A percentile compares a stretch with the other conserved stretches of the same genome.
phyloP scores from a whole-genome alignment of 1,140 invertebrate species.

The Pararge aegeria region DNA sequence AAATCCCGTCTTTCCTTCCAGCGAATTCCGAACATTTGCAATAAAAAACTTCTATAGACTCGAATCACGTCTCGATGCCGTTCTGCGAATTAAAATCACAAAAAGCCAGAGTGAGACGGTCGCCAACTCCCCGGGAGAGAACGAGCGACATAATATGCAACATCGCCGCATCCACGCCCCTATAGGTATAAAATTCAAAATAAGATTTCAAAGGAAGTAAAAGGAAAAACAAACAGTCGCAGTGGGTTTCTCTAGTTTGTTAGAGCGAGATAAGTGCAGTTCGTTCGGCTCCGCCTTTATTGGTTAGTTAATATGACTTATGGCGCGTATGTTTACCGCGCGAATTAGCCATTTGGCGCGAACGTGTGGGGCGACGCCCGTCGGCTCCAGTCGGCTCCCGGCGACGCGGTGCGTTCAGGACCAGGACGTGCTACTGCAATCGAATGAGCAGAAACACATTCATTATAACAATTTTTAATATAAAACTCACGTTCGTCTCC shows the following conservation, averaged over 20 bases:
- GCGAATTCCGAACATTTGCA: conserved; percentile 67
- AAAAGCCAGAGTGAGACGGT: conserved; percentile 67
- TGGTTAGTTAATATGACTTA: conserved; percentile 73
- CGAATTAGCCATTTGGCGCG: conserved; percentile 75
- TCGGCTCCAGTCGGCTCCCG: not conserved
- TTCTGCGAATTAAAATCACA: conserved; percentile 79
- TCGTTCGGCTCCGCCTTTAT: conserved; percentile 49
- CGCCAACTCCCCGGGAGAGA: conserved; percentile 42
- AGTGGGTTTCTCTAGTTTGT: conserved; percentile 67
- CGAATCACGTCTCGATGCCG: conserved; percentile 73
- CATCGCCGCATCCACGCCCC: conserved; percentile 70
- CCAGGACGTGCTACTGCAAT: conserved; percentile 43
- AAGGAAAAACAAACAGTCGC: conserved; percentile 70
- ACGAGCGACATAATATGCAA: conserved; percentile 63
- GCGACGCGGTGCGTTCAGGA: conserved; percentile 26
- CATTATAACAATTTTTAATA: conserved; percentile 34
- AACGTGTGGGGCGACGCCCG: conserved; percentile 60
- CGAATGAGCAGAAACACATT: conserved; percentile 34
- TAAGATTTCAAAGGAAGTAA: conserved; percentile 75
- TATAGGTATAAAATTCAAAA: conserved; percentile 76
- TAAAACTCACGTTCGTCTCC: conserved; percentile 26
- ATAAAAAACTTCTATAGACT: conserved; percentile 73
- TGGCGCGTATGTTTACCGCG: conserved; percentile 71
- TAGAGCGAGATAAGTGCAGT: conserved; percentile 57
- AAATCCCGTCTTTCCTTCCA: conserved; percentile 57